phyloP scores from a whole-genome alignment of 2,797 vertebrate genomes.

The Taeniopygia guttata region DNA sequence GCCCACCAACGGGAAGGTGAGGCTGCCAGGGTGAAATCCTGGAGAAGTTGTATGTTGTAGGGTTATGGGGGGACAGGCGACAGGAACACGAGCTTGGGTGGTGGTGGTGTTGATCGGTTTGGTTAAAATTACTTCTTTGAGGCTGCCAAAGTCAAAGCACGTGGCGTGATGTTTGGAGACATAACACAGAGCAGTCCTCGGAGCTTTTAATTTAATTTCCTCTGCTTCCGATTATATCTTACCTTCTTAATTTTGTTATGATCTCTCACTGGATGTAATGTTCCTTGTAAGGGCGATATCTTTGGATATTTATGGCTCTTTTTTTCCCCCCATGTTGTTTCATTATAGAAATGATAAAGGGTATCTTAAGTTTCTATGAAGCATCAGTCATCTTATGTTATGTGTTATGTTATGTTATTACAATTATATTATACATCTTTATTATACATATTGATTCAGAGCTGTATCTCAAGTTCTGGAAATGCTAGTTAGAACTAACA shows the following conservation, averaged over 20 bases:
- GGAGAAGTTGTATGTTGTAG: fast-evolving
- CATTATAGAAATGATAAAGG: not conserved
- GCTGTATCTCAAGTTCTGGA: not conserved
- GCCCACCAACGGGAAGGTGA: conserved; percentile 93
- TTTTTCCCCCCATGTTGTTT: not conserved
- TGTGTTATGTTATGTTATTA: not conserved
- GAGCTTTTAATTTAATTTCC: fast-evolving
- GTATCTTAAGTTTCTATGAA: fast-evolving
- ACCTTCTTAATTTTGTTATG: not conserved
- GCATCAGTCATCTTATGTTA: too few relatives aligned
- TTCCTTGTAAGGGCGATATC: not conserved
- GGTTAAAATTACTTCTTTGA: not conserved
- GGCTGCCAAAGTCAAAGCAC: too few relatives aligned
- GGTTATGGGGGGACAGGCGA: fast-evolving
- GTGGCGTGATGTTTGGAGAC: too few relatives aligned
- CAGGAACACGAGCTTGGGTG: fast-evolving
- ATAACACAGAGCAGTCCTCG: fast-evolving
- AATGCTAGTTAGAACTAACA: not conserved
- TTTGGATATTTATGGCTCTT: not conserved
- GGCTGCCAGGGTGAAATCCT: not conserved
- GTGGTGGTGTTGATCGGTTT: not conserved
- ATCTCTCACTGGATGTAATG: not conserved
- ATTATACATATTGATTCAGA: fast-evolving
- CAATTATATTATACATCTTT: fast-evolving
- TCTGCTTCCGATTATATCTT: fast-evolving